Conservation (phyloP, 2,113 vertebrate species). For the Helogale parvula region DNA sequence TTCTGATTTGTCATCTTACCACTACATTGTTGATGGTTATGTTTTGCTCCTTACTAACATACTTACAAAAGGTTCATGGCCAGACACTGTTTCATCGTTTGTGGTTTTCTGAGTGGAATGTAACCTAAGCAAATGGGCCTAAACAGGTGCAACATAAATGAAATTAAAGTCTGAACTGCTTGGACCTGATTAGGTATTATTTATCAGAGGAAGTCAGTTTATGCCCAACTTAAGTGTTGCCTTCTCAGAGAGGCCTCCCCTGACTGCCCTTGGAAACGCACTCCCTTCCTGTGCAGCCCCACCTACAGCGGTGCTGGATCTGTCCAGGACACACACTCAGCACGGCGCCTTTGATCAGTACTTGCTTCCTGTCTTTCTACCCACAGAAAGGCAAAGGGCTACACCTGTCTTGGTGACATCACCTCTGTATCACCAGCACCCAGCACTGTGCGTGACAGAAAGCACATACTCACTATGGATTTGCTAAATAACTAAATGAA, state of each 20-base stretch:
- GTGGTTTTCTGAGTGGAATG: neutral
- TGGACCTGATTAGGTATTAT: neutral
- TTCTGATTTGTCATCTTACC: neutral
- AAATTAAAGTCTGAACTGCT: neutral
- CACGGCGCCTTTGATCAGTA: neutral
- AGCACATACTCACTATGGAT: neutral
- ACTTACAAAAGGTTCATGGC: neutral
- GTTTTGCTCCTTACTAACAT: neutral
- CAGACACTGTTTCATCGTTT: neutral
- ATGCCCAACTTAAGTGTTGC: neutral
- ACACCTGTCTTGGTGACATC: neutral
- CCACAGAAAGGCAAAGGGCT: neutral
- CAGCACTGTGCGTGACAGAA: neutral
- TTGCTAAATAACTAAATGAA: neutral
- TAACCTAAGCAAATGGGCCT: slow-evolving; percentile 12
- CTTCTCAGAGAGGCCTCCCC: neutral
- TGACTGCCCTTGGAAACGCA: neutral
- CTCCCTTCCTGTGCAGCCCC: neutral
- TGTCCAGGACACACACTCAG: neutral
- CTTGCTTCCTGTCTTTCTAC: neutral
- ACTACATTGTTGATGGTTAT: neutral
- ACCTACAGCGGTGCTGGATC: neutral
- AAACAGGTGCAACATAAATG: neutral
- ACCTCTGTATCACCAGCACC: neutral
- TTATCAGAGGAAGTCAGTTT: neutral